A percentile compares a stretch with the other conserved stretches of the same genome.
Evolutionary conservation across 2,888 invertebrate species (phyloP).

Genomic region (Halocaridina rubra): DNA sequence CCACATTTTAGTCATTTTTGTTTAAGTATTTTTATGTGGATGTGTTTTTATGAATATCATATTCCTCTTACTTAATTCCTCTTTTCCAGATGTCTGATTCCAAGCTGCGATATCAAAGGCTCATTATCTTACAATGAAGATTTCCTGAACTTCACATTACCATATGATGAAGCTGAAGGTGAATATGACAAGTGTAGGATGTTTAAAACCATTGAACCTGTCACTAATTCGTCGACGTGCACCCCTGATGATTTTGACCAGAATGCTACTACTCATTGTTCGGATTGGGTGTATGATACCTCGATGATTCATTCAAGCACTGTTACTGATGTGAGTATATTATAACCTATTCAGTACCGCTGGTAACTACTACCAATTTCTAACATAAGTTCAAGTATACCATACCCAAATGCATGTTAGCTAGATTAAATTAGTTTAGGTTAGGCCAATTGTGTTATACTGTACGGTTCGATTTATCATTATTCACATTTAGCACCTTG

Average conservation of each 20-base stretch:
- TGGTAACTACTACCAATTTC: no score
- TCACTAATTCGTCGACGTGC: neutral
- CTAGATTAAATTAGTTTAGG: no score
- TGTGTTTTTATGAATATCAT: no score
- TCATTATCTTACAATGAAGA: neutral
- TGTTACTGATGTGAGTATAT: conserved; percentile 55
- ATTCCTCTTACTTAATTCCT: no score
- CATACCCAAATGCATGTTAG: no score
- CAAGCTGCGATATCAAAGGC: conserved; percentile 10
- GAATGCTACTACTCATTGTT: neutral
- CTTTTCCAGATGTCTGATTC: conserved; percentile 25
- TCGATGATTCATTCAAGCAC: conserved; percentile 45
- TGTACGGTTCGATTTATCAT: no score
- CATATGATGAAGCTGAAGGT: neutral
- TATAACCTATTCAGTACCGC: no score
- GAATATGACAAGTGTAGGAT: neutral
- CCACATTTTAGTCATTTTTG: no score
- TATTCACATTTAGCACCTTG: no score
- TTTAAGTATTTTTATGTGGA: no score
- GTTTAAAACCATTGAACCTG: neutral
- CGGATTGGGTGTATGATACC: conserved; percentile 51
- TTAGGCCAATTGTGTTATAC: no score
- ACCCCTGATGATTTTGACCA: neutral
- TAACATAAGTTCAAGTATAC: no score
- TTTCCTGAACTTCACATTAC: conserved; percentile 30